Conservation (phyloP, 2,113 vertebrate species). For the Oryzias woworae region DNA sequence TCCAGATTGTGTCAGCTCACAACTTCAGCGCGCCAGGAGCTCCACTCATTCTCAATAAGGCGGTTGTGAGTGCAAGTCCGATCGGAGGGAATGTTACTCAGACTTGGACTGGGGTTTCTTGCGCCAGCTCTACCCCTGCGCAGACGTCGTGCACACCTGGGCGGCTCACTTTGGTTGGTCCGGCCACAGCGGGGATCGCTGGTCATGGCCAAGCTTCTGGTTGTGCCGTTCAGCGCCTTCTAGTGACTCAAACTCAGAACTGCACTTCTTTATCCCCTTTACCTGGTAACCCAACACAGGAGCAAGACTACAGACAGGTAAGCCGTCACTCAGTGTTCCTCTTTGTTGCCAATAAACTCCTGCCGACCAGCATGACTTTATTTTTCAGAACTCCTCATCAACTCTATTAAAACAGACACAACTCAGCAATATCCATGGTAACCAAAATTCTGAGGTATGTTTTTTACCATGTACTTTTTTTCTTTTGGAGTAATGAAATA, state of each 20-base stretch:
- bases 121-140: slow-evolving; percentile 60
- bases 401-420: slow-evolving; percentile 81
- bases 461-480: neutral
- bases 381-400: slow-evolving; percentile 68
- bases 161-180: slow-evolving; percentile 83
- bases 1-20: slow-evolving; percentile 90
- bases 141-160: slow-evolving; percentile 78
- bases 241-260: slow-evolving; percentile 86
- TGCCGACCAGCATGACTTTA: slow-evolving; percentile 7
- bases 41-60: slow-evolving; percentile 90
- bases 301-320: slow-evolving; percentile 69
- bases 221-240: slow-evolving; percentile 84
- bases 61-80: slow-evolving; percentile 65
- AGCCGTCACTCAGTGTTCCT: neutral
- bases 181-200: slow-evolving; percentile 77
- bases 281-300: slow-evolving; percentile 43
- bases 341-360: neutral
- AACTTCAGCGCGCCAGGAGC: slow-evolving; percentile 83
- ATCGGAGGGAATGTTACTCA: slow-evolving; percentile 68
- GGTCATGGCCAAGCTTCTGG: slow-evolving; percentile 78
- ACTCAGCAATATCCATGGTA: slow-evolving; percentile 81
- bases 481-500: neutral
- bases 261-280: slow-evolving; percentile 67
- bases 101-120: slow-evolving; percentile 59
- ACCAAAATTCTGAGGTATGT: slow-evolving; percentile 65